These are phyloP conservation scores for Hartigia nigra DNA, from an alignment of 2,888 invertebrate genomes.

Conservation along the genomic window DNA sequence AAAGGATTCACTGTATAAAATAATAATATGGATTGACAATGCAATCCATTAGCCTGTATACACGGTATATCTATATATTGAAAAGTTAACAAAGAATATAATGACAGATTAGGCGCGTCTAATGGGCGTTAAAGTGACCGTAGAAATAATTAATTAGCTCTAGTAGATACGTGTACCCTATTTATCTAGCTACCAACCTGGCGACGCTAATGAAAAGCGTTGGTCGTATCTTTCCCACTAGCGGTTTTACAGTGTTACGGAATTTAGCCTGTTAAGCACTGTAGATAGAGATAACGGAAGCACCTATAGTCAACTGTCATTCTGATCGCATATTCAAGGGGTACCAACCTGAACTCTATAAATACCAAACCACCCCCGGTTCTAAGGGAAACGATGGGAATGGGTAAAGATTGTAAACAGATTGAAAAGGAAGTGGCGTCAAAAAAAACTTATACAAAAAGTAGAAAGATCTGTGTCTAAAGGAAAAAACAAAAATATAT, in stretches of 20 bases:
- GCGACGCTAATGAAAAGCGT: neutral
- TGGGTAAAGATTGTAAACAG: neutral
- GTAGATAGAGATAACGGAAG: neutral
- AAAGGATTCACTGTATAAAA: neutral
- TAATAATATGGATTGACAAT: neutral
- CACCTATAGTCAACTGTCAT: neutral
- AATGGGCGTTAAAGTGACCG: neutral
- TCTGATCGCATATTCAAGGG: neutral
- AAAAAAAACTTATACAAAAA: neutral
- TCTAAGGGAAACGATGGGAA: neutral
- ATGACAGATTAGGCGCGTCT: neutral
- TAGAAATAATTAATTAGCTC: slow-evolving; percentile 14
- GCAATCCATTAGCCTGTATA: neutral
- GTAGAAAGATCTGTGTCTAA: too few relatives aligned
- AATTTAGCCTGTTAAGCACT: neutral
- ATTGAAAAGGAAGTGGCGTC: neutral
- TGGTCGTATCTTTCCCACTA: neutral
- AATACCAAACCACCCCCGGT: neutral
- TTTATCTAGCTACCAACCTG: slow-evolving; percentile 8
- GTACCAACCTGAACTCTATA: neutral
- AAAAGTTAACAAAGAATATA: neutral
- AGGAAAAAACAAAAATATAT: too few relatives aligned
- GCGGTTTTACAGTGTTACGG: neutral
- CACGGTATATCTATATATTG: neutral
- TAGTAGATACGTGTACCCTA: slow-evolving; percentile 3